Percentiles rank a stretch among this genome's conserved stretches.
Conservation (phyloP, 2,113 vertebrate genomes). For the Hucho hucho region DNA sequence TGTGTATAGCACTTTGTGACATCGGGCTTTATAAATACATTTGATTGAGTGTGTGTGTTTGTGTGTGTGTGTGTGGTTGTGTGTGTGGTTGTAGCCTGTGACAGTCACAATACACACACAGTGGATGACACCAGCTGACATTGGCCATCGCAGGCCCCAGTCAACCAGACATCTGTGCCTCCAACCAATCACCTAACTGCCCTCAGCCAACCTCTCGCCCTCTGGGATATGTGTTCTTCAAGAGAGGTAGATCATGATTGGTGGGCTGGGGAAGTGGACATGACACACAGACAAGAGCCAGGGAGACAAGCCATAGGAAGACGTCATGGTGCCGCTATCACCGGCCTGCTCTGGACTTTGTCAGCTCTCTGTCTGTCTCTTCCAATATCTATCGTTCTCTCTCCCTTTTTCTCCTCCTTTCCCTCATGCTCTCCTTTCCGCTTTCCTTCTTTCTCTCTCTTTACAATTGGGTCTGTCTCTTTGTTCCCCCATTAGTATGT, state of each 20-base stretch:
- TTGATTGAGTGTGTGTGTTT: too few relatives aligned
- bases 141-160: constrained; percentile 29
- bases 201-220: constrained; percentile 38
- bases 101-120: constrained; percentile 13
- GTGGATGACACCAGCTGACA: constrained; percentile 45
- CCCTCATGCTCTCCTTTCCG: background rate
- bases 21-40: too few relatives aligned
- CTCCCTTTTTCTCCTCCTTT: constrained; percentile 7
- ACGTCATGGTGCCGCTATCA: constrained; percentile 52
- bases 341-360: constrained; percentile 55
- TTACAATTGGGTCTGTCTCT: too few relatives aligned
- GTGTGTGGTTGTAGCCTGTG: too few relatives aligned
- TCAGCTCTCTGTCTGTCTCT: constrained; percentile 14
- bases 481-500: too few relatives aligned
- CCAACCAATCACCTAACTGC: constrained; percentile 45
- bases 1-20: too few relatives aligned
- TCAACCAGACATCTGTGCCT: constrained; percentile 35
- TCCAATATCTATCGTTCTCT: background rate
- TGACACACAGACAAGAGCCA: constrained; percentile 60
- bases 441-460: constrained; percentile 27
- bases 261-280: constrained; percentile 57
- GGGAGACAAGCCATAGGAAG: constrained; percentile 39
- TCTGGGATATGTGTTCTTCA: constrained; percentile 41
- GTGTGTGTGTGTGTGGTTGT: too few relatives aligned
- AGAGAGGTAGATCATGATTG: constrained; percentile 12